phyloP scores from a whole-genome alignment of 2,797 vertebrate species.

The Pyrrhura leucotis region DNA sequence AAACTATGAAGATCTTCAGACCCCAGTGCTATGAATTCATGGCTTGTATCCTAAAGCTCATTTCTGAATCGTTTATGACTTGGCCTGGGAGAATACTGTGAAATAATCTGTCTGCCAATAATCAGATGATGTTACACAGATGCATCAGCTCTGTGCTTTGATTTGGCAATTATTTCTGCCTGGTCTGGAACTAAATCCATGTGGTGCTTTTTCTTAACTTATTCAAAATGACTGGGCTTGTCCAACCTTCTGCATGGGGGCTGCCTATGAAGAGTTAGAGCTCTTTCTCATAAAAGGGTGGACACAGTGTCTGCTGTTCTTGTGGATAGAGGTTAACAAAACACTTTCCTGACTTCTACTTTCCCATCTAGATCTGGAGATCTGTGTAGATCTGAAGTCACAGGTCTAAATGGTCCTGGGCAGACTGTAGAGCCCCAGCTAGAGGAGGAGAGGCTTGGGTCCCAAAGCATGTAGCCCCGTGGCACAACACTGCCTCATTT shows the following conservation, averaged over 20 bases:
- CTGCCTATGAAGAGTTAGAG: neutral
- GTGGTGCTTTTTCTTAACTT: neutral
- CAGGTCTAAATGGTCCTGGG: neutral
- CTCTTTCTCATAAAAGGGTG: neutral
- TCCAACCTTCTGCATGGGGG: neutral
- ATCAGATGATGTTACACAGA: slow-evolving; percentile 1
- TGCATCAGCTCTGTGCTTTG: neutral
- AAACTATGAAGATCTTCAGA: neutral
- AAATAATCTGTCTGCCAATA: slow-evolving; percentile 39
- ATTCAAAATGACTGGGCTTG: neutral
- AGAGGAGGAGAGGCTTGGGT: neutral
- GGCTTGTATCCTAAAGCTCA: neutral
- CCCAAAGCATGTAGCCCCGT: neutral
- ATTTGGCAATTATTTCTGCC: neutral
- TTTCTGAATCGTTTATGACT: neutral
- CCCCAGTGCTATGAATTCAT: neutral
- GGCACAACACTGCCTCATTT: neutral
- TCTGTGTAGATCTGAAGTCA: neutral
- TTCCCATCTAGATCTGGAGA: neutral
- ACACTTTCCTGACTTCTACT: neutral
- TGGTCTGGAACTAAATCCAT: neutral
- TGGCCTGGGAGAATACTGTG: neutral
- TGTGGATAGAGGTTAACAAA: neutral
- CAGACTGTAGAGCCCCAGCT: neutral
- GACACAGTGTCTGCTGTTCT: neutral